Evolutionary conservation across 2,113 vertebrate genomes (phyloP).

Genomic region (Perognathus longimembris): DNA sequence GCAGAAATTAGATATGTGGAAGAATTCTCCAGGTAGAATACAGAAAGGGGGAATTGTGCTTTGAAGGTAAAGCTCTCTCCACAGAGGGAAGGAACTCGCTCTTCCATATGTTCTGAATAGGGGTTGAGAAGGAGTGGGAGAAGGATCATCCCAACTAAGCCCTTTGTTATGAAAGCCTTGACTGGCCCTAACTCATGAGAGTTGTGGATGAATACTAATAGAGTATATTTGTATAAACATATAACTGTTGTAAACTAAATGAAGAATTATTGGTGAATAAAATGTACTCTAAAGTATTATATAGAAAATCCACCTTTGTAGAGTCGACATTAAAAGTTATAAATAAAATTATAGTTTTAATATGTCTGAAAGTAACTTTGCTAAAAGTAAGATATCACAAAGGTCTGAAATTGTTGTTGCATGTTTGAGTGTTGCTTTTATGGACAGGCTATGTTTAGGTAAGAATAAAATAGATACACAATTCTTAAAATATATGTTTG

Average conservation of each 20-base stretch:
- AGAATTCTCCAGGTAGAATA: neutral
- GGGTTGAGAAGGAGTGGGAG: neutral
- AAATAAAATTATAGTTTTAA: neutral
- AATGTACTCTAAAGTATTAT: neutral
- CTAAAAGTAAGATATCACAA: neutral
- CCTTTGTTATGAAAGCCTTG: neutral
- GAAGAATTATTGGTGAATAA: neutral
- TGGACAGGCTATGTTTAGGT: neutral
- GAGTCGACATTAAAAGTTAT: neutral
- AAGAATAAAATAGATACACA: neutral
- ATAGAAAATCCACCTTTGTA: neutral
- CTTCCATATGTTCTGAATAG: neutral
- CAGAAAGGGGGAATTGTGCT: neutral
- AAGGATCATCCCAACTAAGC: neutral
- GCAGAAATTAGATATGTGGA: neutral
- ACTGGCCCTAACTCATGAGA: neutral
- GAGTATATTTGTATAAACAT: neutral
- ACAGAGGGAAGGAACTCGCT: neutral
- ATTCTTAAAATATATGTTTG: constrained; percentile 49
- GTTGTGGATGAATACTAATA: neutral
- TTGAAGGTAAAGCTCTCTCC: neutral
- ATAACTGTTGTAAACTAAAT: neutral
- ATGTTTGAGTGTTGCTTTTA: neutral
- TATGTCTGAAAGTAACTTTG: neutral
- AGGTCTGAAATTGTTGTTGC: neutral